phyloP scores from a whole-genome alignment of 2,888 invertebrate genomes.

The Drosophila borealis region DNA sequence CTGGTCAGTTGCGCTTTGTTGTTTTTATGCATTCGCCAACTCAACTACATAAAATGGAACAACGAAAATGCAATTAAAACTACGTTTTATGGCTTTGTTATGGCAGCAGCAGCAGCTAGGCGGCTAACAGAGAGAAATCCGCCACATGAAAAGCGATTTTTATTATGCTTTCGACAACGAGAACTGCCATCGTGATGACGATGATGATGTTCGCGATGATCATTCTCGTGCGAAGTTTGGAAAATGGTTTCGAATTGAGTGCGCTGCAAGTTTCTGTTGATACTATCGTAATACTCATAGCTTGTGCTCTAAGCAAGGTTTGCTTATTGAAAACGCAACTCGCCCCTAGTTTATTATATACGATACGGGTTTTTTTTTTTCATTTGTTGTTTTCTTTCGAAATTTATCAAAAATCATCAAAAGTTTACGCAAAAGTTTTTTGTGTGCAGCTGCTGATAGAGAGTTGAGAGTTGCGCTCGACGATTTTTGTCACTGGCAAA shows the following conservation, averaged over 20 bases:
- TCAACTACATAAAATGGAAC: slow-evolving; percentile 83
- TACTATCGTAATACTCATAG: slow-evolving; percentile 67
- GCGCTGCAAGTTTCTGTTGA: slow-evolving; percentile 55
- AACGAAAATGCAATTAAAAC: slow-evolving; percentile 85
- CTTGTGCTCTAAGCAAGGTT: slow-evolving; percentile 47
- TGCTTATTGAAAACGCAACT: slow-evolving; percentile 70
- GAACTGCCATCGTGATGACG: slow-evolving; percentile 37
- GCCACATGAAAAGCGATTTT: slow-evolving; percentile 80
- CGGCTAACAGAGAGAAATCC: slow-evolving; percentile 19
- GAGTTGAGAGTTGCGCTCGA: slow-evolving; percentile 35
- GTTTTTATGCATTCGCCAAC: slow-evolving; percentile 78
- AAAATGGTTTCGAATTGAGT: slow-evolving; percentile 67
- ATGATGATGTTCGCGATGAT: slow-evolving; percentile 43
- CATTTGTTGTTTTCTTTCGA: slow-evolving; percentile 15
- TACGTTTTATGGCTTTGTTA: slow-evolving; percentile 84
- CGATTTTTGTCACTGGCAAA: slow-evolving; percentile 68
- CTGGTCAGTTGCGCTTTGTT: slow-evolving; percentile 68
- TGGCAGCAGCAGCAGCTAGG: slow-evolving; percentile 54
- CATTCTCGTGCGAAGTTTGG: slow-evolving; percentile 40
- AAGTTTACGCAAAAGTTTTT: slow-evolving; percentile 66
- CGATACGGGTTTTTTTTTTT: background rate
- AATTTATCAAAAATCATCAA: slow-evolving; percentile 75
- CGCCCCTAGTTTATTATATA: slow-evolving; percentile 12
- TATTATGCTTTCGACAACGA: slow-evolving; percentile 71
- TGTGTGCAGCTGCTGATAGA: slow-evolving; percentile 56